These are phyloP conservation scores for Tychaedon coryphoeus DNA, from an alignment of 2,113 vertebrate species.

Conservation along the genomic window DNA sequence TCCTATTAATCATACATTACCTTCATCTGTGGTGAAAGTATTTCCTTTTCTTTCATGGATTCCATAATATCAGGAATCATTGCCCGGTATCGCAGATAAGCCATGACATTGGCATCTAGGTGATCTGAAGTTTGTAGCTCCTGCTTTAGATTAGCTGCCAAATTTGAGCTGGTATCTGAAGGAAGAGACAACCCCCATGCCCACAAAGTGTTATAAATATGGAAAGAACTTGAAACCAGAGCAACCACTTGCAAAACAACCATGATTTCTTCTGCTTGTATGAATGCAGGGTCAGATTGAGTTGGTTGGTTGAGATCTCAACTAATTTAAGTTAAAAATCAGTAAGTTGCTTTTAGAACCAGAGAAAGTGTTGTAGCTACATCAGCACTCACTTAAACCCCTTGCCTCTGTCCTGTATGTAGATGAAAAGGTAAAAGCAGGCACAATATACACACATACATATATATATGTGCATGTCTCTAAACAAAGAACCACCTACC, in stretches of 20 bases:
- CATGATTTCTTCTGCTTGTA: not conserved
- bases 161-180: conserved; percentile 77
- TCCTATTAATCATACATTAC: conserved; percentile 48
- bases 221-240: not conserved
- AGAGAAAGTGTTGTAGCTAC: not conserved
- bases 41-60: conserved; percentile 66
- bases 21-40: conserved; percentile 84
- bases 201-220: not conserved
- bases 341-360: not conserved
- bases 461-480: not conserved
- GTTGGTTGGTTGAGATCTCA: not conserved
- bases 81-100: conserved; percentile 69
- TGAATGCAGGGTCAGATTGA: not conserved
- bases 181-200: not conserved
- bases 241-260: not conserved
- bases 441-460: not conserved
- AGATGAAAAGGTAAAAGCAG: not conserved
- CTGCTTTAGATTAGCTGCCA: conserved; percentile 72
- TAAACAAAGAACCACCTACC: not conserved
- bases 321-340: not conserved
- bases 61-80: conserved; percentile 60
- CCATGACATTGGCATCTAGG: conserved; percentile 69
- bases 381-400: not conserved
- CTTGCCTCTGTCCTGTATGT: not conserved
- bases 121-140: conserved; percentile 69